Percentiles rank a stretch among this genome's conserved stretches.
phyloP scores from a whole-genome alignment of 2,113 vertebrate genomes.

The Columba livia region DNA sequence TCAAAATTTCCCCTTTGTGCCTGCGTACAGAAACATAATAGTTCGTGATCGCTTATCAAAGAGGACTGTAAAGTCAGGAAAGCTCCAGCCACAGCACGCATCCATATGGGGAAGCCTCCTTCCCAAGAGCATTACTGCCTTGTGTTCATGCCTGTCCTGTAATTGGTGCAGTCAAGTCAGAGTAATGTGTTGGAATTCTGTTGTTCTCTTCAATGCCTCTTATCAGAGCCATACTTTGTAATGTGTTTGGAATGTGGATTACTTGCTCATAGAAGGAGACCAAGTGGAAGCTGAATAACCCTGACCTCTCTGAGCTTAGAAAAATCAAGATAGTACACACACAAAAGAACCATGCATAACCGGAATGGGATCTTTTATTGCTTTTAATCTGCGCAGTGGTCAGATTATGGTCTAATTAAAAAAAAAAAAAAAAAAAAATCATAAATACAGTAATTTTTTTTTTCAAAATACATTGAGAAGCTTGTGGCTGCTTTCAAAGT shows the following conservation, averaged over 20 bases:
- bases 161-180: slow-evolving; percentile 51
- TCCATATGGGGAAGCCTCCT: slow-evolving; percentile 25
- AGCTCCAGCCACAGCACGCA: neutral
- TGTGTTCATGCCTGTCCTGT: slow-evolving; percentile 46
- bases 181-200: slow-evolving; percentile 40
- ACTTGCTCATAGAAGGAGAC: slow-evolving; percentile 44
- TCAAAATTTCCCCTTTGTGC: neutral
- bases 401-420: neutral
- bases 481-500: neutral
- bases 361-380: neutral
- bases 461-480: neutral
- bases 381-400: neutral
- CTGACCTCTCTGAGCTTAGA: slow-evolving; percentile 29
- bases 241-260: slow-evolving; percentile 55
- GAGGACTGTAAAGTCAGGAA: neutral
- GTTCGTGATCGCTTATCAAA: slow-evolving; percentile 21
- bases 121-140: slow-evolving; percentile 38
- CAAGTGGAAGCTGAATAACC: slow-evolving; percentile 59
- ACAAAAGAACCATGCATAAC: neutral
- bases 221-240: slow-evolving; percentile 56
- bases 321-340: neutral
- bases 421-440: neutral
- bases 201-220: slow-evolving; percentile 36
- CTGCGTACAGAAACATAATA: neutral
- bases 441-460: neutral